Evolutionary conservation across 2,113 vertebrate species (phyloP).

Genomic region (Cygnus buccinator): DNA sequence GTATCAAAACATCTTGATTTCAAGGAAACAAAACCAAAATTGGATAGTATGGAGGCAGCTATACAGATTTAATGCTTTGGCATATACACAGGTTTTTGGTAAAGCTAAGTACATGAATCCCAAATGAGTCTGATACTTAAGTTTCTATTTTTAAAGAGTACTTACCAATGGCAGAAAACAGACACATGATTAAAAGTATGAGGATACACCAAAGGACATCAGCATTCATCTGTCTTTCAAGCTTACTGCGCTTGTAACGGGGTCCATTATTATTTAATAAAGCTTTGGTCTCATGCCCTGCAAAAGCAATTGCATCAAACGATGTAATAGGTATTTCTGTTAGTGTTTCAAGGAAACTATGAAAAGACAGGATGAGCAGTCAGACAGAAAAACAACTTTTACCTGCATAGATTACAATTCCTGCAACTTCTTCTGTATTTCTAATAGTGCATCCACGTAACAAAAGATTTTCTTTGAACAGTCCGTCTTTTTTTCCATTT

Average conservation of each 20-base stretch:
- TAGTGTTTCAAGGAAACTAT: not conserved
- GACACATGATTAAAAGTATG: conserved; percentile 93
- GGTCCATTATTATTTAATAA: conserved; percentile 97
- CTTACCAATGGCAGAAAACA: conserved; percentile 92
- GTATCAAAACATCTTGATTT: not conserved
- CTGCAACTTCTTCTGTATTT: conserved; percentile 94
- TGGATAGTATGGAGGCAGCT: not conserved
- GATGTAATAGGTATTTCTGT: not conserved
- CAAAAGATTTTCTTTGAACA: conserved; percentile 93
- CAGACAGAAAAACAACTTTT: not conserved
- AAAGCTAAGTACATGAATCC: not conserved
- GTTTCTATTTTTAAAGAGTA: conserved; percentile 22
- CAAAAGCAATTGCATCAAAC: not conserved
- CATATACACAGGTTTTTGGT: not conserved
- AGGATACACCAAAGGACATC: conserved; percentile 97
- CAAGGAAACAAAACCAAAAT: not conserved
- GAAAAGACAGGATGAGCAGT: not conserved
- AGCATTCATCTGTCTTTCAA: conserved; percentile 95
- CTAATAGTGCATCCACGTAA: conserved; percentile 94
- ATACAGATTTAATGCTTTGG: not conserved
- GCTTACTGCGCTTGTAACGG: conserved; percentile 95
- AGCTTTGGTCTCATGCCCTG: conserved; percentile 98
- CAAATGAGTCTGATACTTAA: not conserved
- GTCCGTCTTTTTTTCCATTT: conserved; percentile 85
- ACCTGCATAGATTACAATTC: conserved; percentile 98